Conservation (phyloP, 2,888 invertebrate genomes). For the Tiliacea aurago region DNA sequence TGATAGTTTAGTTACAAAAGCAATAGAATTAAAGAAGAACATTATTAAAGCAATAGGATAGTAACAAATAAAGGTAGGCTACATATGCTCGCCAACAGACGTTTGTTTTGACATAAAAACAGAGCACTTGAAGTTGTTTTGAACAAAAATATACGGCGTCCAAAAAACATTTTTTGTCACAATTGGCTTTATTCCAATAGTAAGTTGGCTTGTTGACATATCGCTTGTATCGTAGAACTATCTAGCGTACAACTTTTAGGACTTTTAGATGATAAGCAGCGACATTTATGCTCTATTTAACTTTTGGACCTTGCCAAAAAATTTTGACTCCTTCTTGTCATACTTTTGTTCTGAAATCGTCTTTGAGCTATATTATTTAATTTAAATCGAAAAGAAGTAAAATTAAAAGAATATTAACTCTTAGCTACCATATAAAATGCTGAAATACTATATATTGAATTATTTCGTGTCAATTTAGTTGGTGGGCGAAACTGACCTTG, state of each 20-base stretch:
- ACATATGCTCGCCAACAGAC: conserved; percentile 9
- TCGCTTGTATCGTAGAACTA: conserved; percentile 36
- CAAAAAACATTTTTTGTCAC: conserved; percentile 52
- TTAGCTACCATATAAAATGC: neutral
- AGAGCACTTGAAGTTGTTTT: conserved; percentile 49
- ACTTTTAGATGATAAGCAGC: conserved; percentile 45
- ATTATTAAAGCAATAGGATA: neutral
- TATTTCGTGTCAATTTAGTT: neutral
- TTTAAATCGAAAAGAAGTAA: neutral
- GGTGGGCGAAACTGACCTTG: neutral
- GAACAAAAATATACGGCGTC: conserved; percentile 35
- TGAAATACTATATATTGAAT: neutral
- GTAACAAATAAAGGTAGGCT: conserved; percentile 1
- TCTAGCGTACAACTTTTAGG: conserved; percentile 43
- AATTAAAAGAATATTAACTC: neutral
- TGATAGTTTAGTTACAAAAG: neutral
- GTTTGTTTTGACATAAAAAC: conserved; percentile 42
- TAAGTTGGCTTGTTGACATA: conserved; percentile 59
- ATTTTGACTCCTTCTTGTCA: neutral
- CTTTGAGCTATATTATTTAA: neutral
- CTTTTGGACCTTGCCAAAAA: conserved; percentile 18
- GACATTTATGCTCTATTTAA: conserved; percentile 42
- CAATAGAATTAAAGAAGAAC: neutral
- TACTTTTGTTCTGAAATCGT: neutral
- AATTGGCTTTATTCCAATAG: conserved; percentile 58